Evolutionary conservation across 2,888 invertebrate species (phyloP), one percentile per base, ranked within the genome.

Genomic region (Plebejus anna): DNA sequence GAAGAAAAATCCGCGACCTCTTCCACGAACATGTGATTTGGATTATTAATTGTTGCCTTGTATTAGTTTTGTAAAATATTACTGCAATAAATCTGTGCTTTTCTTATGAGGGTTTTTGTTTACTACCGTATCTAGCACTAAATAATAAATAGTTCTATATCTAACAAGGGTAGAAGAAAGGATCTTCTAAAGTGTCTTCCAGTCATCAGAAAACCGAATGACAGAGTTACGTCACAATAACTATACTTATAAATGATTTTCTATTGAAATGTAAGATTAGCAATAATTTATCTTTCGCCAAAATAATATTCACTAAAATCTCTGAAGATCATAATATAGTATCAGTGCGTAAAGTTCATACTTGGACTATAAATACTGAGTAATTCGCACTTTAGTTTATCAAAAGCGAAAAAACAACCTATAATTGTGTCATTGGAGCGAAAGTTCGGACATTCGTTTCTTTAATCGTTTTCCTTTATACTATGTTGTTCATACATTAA

Each of bases 1-100:
- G 89, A 90, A 92, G 94, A 94, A 94, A 94, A 93, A 94, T 93
- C 92, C 91, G 89, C 90, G 88, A 90, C 87, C 88, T 90, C 86
- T 87, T 83, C 88, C 87, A 82, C 85, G 90, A 90, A 92, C 90
- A 90, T 92, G 91, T 93, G 93, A 92, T 92, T 92, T 91, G 91
- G 89, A 87, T 90, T 92, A 92, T 91, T 92, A 93, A 92, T 93
- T 73, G 73, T 73, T 51, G 47, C 13, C 72, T 42, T 73, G 73
- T 73, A 73, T 51, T 55, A 73, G 73, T 73, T 55, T 73, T 32
- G 51, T 51, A 51, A 73, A 73, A 55, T 73, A 73, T 73, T 32
- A 51, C 32, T 32, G 55, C 32, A 22, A 73, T 55, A 73, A 73
- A 55, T 55, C 73, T 16, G 22, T 28, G 16, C 28, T 55, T 55